A percentile compares a stretch with the other conserved stretches of the same genome.
Conservation (phyloP, 2,888 invertebrate species). For the Lepidochitona cinerea region DNA sequence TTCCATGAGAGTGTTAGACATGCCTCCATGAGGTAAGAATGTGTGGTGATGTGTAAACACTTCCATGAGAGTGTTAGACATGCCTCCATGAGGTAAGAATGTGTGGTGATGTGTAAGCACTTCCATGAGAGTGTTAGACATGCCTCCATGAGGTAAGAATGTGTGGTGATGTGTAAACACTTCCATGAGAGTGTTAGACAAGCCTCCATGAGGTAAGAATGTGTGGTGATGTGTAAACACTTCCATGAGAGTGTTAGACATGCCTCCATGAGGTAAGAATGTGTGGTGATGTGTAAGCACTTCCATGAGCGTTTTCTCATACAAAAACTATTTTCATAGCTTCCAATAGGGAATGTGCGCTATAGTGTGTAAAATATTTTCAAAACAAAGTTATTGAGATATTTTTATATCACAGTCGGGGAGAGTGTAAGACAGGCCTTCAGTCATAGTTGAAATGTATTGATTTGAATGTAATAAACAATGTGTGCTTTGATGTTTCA, state of each 20-base stretch:
- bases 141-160: conserved; percentile 34
- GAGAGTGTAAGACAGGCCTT: conserved; percentile 66
- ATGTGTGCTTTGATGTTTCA: too few species aligned
- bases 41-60: conserved; percentile 24
- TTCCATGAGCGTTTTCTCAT: too few species aligned
- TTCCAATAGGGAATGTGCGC: conserved; percentile 64
- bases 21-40: conserved; percentile 62
- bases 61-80: conserved; percentile 52
- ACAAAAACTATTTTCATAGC: conserved; percentile 64
- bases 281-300: conserved; percentile 69
- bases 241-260: conserved; percentile 69
- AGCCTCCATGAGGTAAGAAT: conserved; percentile 23
- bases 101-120: conserved; percentile 69
- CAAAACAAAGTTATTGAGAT: too few species aligned
- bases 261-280: too few species aligned
- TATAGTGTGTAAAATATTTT: conserved; percentile 70
- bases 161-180: conserved; percentile 23
- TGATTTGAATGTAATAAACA: too few species aligned
- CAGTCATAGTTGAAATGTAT: too few species aligned
- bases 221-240: conserved; percentile 69
- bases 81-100: conserved; percentile 22
- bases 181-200: conserved; percentile 52
- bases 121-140: conserved; percentile 69
- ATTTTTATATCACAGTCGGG: too few species aligned
- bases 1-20: conserved; percentile 69